Evolutionary conservation across 2,113 vertebrate genomes (phyloP).

Genomic region (Nycticebus coucang): DNA sequence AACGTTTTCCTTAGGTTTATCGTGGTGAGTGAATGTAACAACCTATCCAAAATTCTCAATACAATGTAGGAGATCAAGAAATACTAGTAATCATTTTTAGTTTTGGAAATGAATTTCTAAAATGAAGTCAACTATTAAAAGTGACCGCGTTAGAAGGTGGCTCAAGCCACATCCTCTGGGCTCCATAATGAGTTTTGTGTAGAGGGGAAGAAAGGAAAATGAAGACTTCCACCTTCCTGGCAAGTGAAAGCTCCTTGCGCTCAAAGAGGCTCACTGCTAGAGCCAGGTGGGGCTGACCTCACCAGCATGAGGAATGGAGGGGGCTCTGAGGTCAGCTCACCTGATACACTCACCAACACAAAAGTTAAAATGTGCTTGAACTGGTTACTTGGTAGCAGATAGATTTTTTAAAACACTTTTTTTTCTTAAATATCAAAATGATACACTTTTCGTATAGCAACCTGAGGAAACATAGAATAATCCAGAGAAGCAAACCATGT

Average conservation of each 20-base stretch:
- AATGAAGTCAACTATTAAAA: constrained; percentile 10
- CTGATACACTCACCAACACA: background rate
- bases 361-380: constrained; percentile 20
- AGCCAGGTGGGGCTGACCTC: background rate
- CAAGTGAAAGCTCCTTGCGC: background rate
- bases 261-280: no score
- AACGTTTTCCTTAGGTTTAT: background rate
- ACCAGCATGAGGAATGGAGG: background rate
- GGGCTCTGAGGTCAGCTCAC: background rate
- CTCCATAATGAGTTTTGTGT: background rate
- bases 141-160: background rate
- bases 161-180: background rate
- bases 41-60: background rate
- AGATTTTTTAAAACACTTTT: background rate
- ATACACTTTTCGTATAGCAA: background rate
- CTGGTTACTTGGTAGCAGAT: background rate
- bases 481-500: background rate
- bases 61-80: background rate
- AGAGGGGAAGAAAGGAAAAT: background rate
- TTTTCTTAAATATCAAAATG: background rate
- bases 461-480: background rate
- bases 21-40: background rate
- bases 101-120: background rate
- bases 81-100: background rate
- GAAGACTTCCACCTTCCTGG: background rate